Percentiles rank a stretch among this genome's conserved stretches.
These are phyloP conservation scores for Phaenicophaeus curvirostris DNA, from an alignment of 2,797 vertebrate species.

Conservation along the genomic window DNA sequence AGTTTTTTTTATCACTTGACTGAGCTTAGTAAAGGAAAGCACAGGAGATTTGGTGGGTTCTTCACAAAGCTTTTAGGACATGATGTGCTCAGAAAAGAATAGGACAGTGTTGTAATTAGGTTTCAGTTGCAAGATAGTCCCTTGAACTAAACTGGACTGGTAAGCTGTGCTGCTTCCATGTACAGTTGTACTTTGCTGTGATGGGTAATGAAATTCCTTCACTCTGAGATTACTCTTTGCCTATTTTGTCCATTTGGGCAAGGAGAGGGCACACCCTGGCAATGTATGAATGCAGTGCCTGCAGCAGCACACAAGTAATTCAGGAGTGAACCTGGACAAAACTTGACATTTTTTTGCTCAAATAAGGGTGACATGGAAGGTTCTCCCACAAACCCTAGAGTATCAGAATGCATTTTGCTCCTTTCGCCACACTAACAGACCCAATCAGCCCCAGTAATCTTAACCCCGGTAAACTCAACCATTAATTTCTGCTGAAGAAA, in stretches of 20 bases:
- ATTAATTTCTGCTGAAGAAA: neutral
- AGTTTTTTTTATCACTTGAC: conserved; percentile 2
- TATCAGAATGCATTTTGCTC: neutral
- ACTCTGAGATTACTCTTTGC: rapidly evolving
- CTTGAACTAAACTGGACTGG: rapidly evolving
- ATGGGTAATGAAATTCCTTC: neutral
- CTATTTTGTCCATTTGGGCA: neutral
- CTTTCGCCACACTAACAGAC: neutral
- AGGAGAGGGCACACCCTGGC: neutral
- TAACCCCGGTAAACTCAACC: neutral
- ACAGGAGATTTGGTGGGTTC: conserved; percentile 4
- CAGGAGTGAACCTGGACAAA: neutral
- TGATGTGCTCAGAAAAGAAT: neutral
- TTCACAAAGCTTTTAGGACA: neutral
- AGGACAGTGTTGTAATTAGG: neutral
- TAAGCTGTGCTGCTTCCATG: neutral
- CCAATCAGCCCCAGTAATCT: neutral
- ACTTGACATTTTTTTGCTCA: neutral
- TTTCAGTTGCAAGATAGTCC: neutral
- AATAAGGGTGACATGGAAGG: neutral
- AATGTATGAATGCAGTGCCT: rapidly evolving
- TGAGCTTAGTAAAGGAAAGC: conserved; percentile 42
- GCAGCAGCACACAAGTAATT: neutral
- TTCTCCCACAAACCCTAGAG: neutral
- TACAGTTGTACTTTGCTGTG: neutral